Percentiles rank a stretch among this genome's conserved stretches.
Evolutionary conservation across 64 coral and sea anemone genomes (phyloP).

Genomic region (Pocillopora verrucosa): DNA sequence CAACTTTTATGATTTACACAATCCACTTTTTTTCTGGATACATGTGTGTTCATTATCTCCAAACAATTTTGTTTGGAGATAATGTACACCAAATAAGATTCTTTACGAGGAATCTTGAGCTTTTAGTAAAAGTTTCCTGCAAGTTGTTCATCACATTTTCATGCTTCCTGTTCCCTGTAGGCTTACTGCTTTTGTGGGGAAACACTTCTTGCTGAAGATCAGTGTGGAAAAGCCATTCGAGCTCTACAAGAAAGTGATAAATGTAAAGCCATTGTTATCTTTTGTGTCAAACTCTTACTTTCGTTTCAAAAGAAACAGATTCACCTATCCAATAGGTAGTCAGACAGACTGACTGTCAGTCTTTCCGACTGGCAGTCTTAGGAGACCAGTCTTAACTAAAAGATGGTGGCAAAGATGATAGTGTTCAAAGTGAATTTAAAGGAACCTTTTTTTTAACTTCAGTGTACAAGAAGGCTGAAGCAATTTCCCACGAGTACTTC

Average conservation of each 20-base stretch:
- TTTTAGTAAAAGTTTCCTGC: no score
- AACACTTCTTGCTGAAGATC: slow-evolving; percentile 78
- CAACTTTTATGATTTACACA: no score
- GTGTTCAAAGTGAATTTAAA: no score
- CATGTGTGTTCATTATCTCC: no score
- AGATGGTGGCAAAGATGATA: neutral
- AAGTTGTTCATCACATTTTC: no score
- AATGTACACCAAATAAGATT: no score
- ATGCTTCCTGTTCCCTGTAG: slow-evolving; percentile 17
- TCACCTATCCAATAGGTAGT: neutral
- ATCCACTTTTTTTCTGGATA: no score
- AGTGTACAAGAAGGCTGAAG: slow-evolving; percentile 92
- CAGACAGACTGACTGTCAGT: neutral
- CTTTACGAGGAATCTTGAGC: no score
- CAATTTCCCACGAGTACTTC: slow-evolving; percentile 83
- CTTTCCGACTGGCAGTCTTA: neutral
- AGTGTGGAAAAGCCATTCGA: slow-evolving; percentile 90
- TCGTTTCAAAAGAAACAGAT: neutral
- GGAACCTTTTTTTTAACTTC: neutral
- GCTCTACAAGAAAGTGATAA: slow-evolving; percentile 96
- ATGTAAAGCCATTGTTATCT: slow-evolving; percentile 33
- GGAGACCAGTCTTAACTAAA: neutral
- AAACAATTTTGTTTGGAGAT: no score
- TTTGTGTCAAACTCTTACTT: neutral
- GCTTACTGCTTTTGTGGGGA: slow-evolving; percentile 95